Base-by-base conservation (phyloP, 2,888 invertebrate genomes). In the Drosophila atripex region DNA sequence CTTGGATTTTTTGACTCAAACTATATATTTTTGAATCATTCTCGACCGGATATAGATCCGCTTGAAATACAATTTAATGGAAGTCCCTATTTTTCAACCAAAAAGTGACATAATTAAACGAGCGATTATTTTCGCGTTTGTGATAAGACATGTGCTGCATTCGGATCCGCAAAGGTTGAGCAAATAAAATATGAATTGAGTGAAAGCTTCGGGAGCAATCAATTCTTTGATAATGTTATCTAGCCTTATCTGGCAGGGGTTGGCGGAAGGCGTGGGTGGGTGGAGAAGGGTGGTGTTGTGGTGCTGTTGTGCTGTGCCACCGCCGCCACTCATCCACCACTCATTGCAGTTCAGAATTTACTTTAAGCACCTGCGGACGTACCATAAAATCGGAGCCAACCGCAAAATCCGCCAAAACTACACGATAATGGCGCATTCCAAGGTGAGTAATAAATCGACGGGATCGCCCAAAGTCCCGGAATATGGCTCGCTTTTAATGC, bases 171-270 rank as follows among this genome's bases (percentile, higher is more conserved):
- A 9, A 9, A 18, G n/a, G 14, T 49, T n/a, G 49, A 69, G 59
- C 54, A 38, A 28, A n/a, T 23, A 14, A 30, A 12, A 14, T n/a
- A 12, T 35, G n/a, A 16, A 49, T 71, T 73, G 73, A 73, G 72
- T 61, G 58, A 73, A 72, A 72, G 68, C 64, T 58, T 35, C 14
- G 39, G 1, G 49, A 45, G 32, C 47, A 71, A 71, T 74, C 76
- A 76, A 78, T 76, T 66, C 46, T 7, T 21, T 64, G 69, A 77
- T 77, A 75, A 21, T 50, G 64, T 35, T 77, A 77, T 77, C 77
- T 77, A 60, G 32, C 45, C 32, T 50, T 70, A 60, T 69, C 53
- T 43, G 18, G 43, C 14, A 28, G 0, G 0, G 32, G n/a, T 32
- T 32, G 32, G 32, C 32, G 32, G 32, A 32, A 32, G 32, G 32